Evolutionary conservation across 2,797 vertebrate genomes (phyloP).

Genomic region (Sorex maritimensis): DNA sequence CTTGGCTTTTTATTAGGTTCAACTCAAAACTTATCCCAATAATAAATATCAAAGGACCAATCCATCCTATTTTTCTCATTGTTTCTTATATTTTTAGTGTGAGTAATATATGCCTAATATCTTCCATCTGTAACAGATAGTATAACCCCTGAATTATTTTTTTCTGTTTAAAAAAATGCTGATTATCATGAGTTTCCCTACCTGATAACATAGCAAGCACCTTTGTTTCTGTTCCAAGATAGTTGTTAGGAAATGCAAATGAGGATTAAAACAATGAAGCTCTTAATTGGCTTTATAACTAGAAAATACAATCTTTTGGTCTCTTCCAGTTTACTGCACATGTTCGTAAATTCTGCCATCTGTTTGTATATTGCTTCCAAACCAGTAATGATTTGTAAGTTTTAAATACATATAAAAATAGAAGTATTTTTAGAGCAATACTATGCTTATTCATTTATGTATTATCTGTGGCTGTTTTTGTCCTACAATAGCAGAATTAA

Average conservation of each 20-base stretch:
- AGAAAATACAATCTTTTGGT: neutral
- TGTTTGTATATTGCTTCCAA: neutral
- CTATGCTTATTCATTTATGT: neutral
- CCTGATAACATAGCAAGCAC: neutral
- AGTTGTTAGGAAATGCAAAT: neutral
- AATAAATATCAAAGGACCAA: neutral
- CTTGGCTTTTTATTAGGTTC: neutral
- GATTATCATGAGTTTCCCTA: too few species aligned
- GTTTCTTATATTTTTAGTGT: neutral
- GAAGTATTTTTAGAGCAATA: neutral
- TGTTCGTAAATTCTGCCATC: neutral
- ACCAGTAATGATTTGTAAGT: neutral
- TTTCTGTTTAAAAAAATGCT: too few species aligned
- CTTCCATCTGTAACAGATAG: neutral
- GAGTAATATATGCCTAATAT: neutral
- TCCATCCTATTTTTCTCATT: neutral
- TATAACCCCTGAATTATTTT: too few species aligned
- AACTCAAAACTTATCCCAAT: neutral
- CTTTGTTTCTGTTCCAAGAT: neutral
- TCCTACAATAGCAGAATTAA: slow-evolving; percentile 13
- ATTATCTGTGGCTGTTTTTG: neutral
- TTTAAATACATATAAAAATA: slow-evolving; percentile 10
- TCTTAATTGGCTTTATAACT: neutral
- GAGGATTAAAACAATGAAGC: neutral
- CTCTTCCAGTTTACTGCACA: neutral